Percentiles rank a stretch among this genome's conserved stretches.
phyloP scores from a whole-genome alignment of 2,797 vertebrate species.

The Hydrophis major region DNA sequence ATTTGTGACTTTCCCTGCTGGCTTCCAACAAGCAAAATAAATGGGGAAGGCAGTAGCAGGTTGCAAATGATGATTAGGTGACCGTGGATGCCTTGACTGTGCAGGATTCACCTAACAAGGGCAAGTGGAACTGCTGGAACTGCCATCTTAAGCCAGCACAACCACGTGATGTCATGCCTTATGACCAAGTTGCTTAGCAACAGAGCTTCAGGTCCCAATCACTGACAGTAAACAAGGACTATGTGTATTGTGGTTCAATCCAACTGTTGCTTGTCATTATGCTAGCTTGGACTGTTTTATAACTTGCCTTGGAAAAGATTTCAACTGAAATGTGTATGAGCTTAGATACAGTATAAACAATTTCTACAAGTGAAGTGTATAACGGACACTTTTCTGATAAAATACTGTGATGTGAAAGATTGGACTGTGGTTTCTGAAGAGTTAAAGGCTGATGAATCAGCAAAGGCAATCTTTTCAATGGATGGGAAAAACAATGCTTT shows the following conservation, averaged over 20 bases:
- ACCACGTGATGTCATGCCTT: not conserved
- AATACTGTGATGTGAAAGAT: not conserved
- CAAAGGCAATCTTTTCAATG: not conserved
- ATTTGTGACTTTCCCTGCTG: not conserved
- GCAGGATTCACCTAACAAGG: not conserved
- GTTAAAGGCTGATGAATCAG: not conserved
- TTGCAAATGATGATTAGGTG: not conserved
- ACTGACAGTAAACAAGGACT: not conserved
- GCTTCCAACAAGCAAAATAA: not conserved
- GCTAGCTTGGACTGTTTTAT: not conserved
- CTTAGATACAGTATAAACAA: not conserved
- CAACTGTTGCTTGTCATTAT: not conserved
- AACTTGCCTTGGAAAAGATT: not conserved
- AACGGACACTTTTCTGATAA: not conserved
- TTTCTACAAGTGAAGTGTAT: not conserved
- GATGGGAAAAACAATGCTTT: not conserved
- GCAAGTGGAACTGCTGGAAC: not conserved
- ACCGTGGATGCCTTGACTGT: not conserved
- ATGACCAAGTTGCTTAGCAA: not conserved
- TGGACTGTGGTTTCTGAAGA: not conserved
- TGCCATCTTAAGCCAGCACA: not conserved
- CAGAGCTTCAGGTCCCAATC: not conserved
- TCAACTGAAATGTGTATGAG: not conserved
- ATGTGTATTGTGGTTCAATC: not conserved
- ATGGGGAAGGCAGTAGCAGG: not conserved